A percentile compares a stretch with the other conserved stretches of the same genome.
These are phyloP conservation scores for Sarcophaga caerulescens DNA, from an alignment of 2,888 invertebrate species.

Conservation along the genomic window DNA sequence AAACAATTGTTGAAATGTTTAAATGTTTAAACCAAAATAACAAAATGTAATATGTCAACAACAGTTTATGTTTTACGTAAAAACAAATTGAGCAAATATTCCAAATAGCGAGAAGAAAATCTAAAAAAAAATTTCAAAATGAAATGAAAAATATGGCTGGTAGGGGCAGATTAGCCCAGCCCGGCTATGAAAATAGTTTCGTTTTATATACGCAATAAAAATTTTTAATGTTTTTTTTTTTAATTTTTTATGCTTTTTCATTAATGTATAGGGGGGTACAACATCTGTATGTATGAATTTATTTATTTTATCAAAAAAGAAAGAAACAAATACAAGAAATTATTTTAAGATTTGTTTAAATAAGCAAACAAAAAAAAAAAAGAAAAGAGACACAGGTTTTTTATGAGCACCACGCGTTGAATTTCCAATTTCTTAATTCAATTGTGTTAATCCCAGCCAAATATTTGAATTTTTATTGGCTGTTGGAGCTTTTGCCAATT, in stretches of 20 bases:
- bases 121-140: background rate
- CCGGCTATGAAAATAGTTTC: background rate
- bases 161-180: too few species aligned
- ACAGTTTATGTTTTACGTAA: constrained; percentile 18
- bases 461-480: background rate
- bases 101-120: background rate
- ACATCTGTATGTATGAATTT: constrained; percentile 1
- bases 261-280: too few species aligned
- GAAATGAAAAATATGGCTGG: background rate
- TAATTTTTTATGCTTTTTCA: background rate
- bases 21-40: background rate
- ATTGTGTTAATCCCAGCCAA: too few species aligned
- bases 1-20: background rate
- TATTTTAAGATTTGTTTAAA: background rate
- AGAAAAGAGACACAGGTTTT: background rate
- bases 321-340: background rate
- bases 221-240: background rate
- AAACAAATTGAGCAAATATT: background rate
- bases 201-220: background rate
- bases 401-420: constrained; percentile 31
- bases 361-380: too few species aligned
- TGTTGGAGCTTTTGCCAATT: background rate
- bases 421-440: too few species aligned
- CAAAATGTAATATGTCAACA: constrained; percentile 24
- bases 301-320: background rate